Conservation (phyloP, 2,888 invertebrate species). For the Azorinus chamasolen region DNA sequence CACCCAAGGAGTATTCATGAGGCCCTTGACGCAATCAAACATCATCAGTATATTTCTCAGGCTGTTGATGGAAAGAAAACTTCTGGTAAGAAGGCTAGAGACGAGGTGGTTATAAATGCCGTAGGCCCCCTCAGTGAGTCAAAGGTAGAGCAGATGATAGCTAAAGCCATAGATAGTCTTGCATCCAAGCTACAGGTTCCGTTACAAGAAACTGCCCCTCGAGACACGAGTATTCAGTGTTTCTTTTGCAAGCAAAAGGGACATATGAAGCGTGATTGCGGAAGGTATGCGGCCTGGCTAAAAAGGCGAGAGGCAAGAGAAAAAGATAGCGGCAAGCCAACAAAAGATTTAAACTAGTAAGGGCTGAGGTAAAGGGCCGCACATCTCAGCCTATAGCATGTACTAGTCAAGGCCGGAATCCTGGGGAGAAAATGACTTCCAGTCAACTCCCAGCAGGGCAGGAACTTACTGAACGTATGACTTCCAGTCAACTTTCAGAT, state of each 20-base stretch:
- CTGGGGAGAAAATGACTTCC: neutral
- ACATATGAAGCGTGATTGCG: conserved; percentile 4
- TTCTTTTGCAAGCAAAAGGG: conserved; percentile 7
- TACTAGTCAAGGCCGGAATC: neutral
- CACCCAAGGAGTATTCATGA: conserved; percentile 19
- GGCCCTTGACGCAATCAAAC: conserved; percentile 30
- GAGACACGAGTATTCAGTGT: neutral
- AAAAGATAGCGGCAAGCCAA: neutral
- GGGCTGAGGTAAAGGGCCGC: conserved; percentile 2
- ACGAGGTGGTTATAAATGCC: too few relatives aligned
- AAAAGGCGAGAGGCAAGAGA: neutral
- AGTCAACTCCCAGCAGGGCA: too few relatives aligned
- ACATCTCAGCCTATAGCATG: neutral
- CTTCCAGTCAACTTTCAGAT: too few relatives aligned
- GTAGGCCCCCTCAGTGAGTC: too few relatives aligned
- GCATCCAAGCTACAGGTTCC: too few relatives aligned
- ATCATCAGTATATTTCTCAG: conserved; percentile 36
- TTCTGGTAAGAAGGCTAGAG: neutral
- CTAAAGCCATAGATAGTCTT: too few relatives aligned
- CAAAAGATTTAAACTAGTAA: conserved; percentile 20
- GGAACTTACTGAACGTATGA: too few relatives aligned
- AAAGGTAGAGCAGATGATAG: too few relatives aligned
- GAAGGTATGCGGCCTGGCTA: neutral
- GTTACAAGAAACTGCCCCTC: too few relatives aligned
- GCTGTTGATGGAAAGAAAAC: conserved; percentile 36